phyloP scores from a whole-genome alignment of 2,888 invertebrate genomes.

The Plusia festucae region DNA sequence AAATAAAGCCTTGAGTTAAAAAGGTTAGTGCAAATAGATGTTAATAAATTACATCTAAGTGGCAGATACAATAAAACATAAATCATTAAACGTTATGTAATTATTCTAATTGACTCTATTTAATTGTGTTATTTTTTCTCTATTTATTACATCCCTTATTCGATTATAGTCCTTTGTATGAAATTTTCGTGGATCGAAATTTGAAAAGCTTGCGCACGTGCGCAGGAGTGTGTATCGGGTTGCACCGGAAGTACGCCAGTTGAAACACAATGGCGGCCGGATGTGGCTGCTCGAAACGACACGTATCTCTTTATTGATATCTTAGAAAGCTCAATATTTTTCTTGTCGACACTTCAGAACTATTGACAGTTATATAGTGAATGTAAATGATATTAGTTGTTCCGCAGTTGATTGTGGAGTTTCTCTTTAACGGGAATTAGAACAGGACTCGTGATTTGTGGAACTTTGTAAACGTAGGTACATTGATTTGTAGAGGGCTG shows the following conservation, averaged over 20 bases:
- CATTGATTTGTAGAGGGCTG: not conserved
- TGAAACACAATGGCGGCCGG: slow-evolving; percentile 87
- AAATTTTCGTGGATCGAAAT: slow-evolving; percentile 79
- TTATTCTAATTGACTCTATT: slow-evolving; percentile 15
- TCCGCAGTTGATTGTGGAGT: slow-evolving; percentile 47
- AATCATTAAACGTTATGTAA: not conserved
- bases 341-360: slow-evolving; percentile 80
- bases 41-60: not conserved
- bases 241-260: slow-evolving; percentile 86
- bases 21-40: not conserved
- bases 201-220: slow-evolving; percentile 88
- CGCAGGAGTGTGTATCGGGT: slow-evolving; percentile 89
- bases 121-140: slow-evolving; percentile 23
- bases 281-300: slow-evolving; percentile 88
- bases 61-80: not conserved
- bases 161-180: slow-evolving; percentile 72
- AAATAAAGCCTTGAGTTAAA: slow-evolving; percentile 3
- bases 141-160: slow-evolving; percentile 40
- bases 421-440: slow-evolving; percentile 22
- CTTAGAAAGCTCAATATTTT: slow-evolving; percentile 87
- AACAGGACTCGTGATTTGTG: slow-evolving; percentile 32
- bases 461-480: not conserved
- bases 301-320: slow-evolving; percentile 89
- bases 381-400: slow-evolving; percentile 69
- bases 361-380: slow-evolving; percentile 73